Conservation (phyloP, 2,113 vertebrate genomes). For the Heterocephalus glaber region DNA sequence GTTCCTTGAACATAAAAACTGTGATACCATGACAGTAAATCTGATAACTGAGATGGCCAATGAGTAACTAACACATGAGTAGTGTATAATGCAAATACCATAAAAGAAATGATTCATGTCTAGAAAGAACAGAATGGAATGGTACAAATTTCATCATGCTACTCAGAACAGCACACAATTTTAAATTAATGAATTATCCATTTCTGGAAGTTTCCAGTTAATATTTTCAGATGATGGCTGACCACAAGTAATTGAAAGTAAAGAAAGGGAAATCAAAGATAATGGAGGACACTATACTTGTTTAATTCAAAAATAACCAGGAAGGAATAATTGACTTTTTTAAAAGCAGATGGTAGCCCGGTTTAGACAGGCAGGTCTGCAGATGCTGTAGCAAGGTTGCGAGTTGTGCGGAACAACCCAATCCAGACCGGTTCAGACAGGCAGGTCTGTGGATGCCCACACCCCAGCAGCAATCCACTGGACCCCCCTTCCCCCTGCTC, state of each 20-base stretch:
- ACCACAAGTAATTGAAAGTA: neutral
- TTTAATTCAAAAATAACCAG: neutral
- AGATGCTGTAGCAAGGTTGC: too few species aligned
- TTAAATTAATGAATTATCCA: neutral
- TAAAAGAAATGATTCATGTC: neutral
- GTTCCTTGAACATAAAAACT: neutral
- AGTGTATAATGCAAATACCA: neutral
- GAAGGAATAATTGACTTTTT: neutral
- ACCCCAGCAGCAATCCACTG: too few species aligned
- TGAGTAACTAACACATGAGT: neutral
- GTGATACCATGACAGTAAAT: neutral
- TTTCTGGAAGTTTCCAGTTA: neutral
- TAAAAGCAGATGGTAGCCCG: neutral
- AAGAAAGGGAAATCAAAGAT: neutral
- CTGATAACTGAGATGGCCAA: neutral
- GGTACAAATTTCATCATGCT: neutral
- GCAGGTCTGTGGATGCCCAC: too few species aligned
- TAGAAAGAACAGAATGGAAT: neutral
- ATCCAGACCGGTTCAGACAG: too few species aligned
- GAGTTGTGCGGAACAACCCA: too few species aligned
- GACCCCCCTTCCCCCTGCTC: too few species aligned
- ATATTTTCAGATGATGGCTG: neutral
- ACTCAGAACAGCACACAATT: neutral
- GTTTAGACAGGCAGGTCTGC: too few species aligned
- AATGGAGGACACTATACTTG: neutral